Evolutionary conservation across 1,140 invertebrate genomes (phyloP), one percentile per base, ranked within the genome.

Genomic region (Luehdorfia chinensis): DNA sequence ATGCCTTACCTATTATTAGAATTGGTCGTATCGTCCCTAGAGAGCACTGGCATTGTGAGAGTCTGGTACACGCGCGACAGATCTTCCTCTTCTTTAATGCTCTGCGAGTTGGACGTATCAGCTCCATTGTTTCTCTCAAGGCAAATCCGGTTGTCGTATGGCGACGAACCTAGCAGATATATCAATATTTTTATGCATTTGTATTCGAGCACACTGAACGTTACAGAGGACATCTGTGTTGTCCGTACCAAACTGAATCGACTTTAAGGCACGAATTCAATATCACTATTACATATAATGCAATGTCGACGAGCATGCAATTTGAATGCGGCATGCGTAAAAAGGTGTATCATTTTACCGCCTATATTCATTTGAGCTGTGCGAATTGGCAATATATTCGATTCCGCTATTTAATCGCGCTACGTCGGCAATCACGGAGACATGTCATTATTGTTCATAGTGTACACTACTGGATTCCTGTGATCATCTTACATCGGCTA

Each of bases 51-150:
- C 36, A 78, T 41, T 7, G 67, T 47, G 4, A 83, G 47, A 4
- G 69, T 75, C 41, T 83, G 78, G 37, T 83, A 83, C 1, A 83
- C 75, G 11, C 75, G 47, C 0, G 75, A 67, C n/a, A 83, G 36
- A 1, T 81, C 75, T 15, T 77, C 74, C 15, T 75, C 74, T 0
- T 48, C 56, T 36, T 83, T 83, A n/a, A 64, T 30, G 6, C 37
- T 60, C 36, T 73, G 68, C 4, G 62, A 53, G 34, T 60, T 70
- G 2, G 60, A 52, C 0, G 65, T 59, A 6, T 74, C 72, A 4
- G 55, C 51, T 0, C 46, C 47, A 28, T 55, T 58, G 48, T 57
- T 60, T 4, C 69, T 75, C 43, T 73, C 69, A 0, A 80, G 37
- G 18, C 78, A 83, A 9, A 71, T 50, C 11, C 75, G 51, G 30